These are phyloP conservation scores for Philopotamus ludificatus DNA, from an alignment of 1,140 invertebrate species.

Conservation along the genomic window DNA sequence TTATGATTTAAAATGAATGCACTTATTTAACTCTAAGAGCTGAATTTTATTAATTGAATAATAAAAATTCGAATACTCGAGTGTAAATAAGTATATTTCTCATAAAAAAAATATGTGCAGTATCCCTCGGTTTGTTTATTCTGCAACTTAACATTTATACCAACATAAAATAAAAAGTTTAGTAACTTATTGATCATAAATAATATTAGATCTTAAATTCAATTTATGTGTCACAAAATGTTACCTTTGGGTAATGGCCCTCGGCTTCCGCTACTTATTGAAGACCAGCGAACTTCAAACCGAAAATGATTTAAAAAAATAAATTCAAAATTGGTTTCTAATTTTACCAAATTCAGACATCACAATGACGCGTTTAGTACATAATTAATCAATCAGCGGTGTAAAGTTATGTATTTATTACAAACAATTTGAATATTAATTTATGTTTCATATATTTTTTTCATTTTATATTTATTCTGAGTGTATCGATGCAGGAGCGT, in stretches of 20 bases:
- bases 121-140: not conserved
- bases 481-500: not conserved
- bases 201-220: constrained; percentile 32
- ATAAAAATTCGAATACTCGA: not conserved
- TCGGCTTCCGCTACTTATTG: constrained; percentile 1
- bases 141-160: not conserved
- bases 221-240: constrained; percentile 30
- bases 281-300: constrained; percentile 9
- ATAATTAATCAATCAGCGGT: no score
- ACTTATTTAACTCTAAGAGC: not conserved
- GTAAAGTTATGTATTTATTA: no score
- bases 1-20: no score
- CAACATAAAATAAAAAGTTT: constrained; percentile 14
- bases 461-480: not conserved
- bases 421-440: no score
- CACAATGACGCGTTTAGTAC: no score
- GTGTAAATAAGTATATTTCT: not conserved
- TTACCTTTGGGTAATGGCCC: constrained; percentile 31
- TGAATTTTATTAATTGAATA: no score
- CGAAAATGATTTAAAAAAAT: no score
- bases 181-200: constrained; percentile 31
- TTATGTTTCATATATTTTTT: no score
- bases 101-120: not conserved
- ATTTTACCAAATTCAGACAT: no score
- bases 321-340: no score